Evolutionary conservation across 2,888 invertebrate genomes (phyloP).

Genomic region (Himalopsyche japonica): DNA sequence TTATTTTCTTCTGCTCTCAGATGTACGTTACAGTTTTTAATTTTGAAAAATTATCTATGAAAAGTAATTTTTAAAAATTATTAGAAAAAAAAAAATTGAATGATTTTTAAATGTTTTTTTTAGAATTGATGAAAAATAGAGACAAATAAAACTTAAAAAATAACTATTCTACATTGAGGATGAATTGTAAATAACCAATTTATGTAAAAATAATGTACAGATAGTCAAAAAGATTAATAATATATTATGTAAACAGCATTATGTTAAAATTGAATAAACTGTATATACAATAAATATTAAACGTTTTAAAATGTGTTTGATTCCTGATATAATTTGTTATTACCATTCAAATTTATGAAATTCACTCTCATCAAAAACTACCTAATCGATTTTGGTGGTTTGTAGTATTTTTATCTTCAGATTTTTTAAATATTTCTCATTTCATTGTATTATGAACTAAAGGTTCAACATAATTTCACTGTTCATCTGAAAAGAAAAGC

Average conservation of each 20-base stretch:
- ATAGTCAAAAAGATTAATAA: neutral
- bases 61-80: too few relatives aligned
- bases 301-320: neutral
- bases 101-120: neutral
- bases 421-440: too few relatives aligned
- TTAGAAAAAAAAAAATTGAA: neutral
- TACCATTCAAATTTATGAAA: too few relatives aligned
- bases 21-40: too few relatives aligned
- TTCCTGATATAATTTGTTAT: neutral
- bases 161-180: neutral
- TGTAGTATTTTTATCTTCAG: too few relatives aligned
- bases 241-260: neutral
- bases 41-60: too few relatives aligned
- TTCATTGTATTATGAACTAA: too few relatives aligned
- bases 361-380: too few relatives aligned
- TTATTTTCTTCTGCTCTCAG: too few relatives aligned
- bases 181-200: constrained; percentile 1
- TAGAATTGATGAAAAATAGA: neutral
- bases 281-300: neutral
- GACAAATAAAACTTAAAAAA: neutral
- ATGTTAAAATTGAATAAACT: neutral
- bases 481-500: too few relatives aligned
- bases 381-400: too few relatives aligned
- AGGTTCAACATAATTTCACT: too few relatives aligned
- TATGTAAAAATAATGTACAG: neutral